Percentiles rank a stretch among this genome's conserved stretches.
Evolutionary conservation across 2,888 invertebrate genomes (phyloP).

Genomic region (Agrotis exclamationis): DNA sequence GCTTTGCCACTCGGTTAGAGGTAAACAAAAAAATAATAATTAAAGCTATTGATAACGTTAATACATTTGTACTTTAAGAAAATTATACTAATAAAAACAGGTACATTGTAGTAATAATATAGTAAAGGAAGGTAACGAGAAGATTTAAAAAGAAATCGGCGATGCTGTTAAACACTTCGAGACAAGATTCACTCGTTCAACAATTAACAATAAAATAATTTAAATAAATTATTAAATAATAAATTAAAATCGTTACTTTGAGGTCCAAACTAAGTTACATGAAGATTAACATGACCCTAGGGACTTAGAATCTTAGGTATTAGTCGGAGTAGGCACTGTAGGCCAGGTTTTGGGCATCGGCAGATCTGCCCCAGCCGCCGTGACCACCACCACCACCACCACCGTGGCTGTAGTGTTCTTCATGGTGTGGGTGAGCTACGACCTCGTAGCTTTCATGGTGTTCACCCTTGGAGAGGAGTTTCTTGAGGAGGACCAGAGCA

Average conservation of each 20-base stretch:
- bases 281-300: constrained; percentile 66
- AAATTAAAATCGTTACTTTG: constrained; percentile 84
- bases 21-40: constrained; percentile 68
- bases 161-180: constrained; percentile 74
- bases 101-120: constrained; percentile 75
- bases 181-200: constrained; percentile 85
- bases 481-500: constrained; percentile 92
- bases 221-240: constrained; percentile 88
- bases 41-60: constrained; percentile 81
- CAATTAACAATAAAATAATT: constrained; percentile 75
- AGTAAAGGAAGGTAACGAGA: constrained; percentile 49
- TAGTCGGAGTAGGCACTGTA: constrained; percentile 93
- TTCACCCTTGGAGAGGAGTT: constrained; percentile 93
- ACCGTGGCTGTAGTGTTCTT: constrained; percentile 90
- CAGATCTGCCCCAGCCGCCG: constrained; percentile 93
- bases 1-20: constrained; percentile 54
- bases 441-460: constrained; percentile 94
- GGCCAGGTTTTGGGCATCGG: constrained; percentile 93
- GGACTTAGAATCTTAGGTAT: constrained; percentile 79
- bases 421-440: constrained; percentile 93
- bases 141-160: constrained; percentile 62
- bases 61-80: constrained; percentile 81
- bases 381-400: constrained; percentile 88
- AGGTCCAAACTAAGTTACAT: constrained; percentile 84
- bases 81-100: constrained; percentile 78